Base-by-base conservation (phyloP, 2,113 vertebrate genomes). In the Halichoerus grypus region DNA sequence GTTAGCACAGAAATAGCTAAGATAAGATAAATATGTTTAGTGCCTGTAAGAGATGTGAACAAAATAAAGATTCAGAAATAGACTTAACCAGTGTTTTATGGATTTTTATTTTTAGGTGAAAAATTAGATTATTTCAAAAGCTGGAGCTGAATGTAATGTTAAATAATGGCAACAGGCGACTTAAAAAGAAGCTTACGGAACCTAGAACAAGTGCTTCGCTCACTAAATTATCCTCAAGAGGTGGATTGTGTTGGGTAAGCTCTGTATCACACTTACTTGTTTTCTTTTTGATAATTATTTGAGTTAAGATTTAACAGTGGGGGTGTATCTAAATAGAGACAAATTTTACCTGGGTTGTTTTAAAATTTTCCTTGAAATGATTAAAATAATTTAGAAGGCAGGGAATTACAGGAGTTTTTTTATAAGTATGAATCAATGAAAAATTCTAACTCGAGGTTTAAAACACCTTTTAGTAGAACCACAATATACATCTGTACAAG, bases 211-310 rank as follows among this genome's bases (percentile, higher is more conserved):
- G 98, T 99, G n/a, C 99, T 99, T 93, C 99, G 99, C 33, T 96
- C 94, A 5, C 95, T 99, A 15, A 99, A 98, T 98, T 99, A 99
- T 89, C 99, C 99, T 12, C 98, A 98, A 84, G 98, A 99, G 86
- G 99, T 99, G 59, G 99, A 99, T 98, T 99, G 99, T 97, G 96
- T 97, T 13, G 97, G 99, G 99, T 99, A 99, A 99, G 99, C 7
- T 59, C 9, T 36, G 83, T 61, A 36, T 81, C 5, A 51, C 67
- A 74, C 12, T n/a, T 97, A 67, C 28, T 93, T 96, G 57, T 90
- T n/a, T 8, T 96, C 33, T 84, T 84, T 92, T 94, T 85, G 69
- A 39, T 65, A 77, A 76, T 94, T 42, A 36, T 61, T 83, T 93
- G 39, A 97, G 36, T 42, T 95, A 55, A 46, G 63, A 22, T 76